Conservation (phyloP, 1,140 invertebrate genomes). For the Caenorhabditis brenneri region DNA sequence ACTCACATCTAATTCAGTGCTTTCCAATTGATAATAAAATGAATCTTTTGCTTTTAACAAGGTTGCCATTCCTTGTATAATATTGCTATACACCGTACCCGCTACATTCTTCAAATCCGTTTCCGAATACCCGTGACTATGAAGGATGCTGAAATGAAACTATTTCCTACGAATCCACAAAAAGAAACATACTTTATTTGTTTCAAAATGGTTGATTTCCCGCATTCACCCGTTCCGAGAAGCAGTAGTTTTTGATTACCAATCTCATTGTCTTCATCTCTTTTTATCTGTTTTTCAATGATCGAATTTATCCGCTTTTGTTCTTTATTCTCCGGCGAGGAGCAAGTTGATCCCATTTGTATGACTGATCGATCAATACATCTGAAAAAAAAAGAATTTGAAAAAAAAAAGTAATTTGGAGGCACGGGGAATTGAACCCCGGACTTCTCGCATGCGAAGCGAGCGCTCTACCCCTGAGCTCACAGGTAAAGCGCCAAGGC, state of each 20-base stretch:
- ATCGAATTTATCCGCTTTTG: constrained; percentile 6
- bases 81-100: constrained; percentile 28
- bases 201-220: constrained; percentile 29
- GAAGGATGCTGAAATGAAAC: neutral
- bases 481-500: too few species aligned
- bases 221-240: constrained; percentile 27
- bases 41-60: neutral
- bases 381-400: neutral
- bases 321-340: constrained; percentile 13
- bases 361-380: neutral
- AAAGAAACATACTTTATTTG: neutral
- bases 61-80: constrained; percentile 32
- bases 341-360: constrained; percentile 37
- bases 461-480: constrained; percentile 65
- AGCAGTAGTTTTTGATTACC: constrained; percentile 17
- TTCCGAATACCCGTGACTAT: constrained; percentile 9
- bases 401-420: neutral
- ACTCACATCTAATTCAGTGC: constrained; percentile 4
- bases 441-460: constrained; percentile 62
- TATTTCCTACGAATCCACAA: neutral
- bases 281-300: constrained; percentile 11
- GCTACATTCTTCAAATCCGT: constrained; percentile 18
- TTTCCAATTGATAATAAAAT: neutral
- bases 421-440: constrained; percentile 61
- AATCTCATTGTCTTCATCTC: constrained; percentile 28